These are phyloP conservation scores for Equus quagga DNA, from an alignment of 2,113 vertebrate genomes.

Conservation along the genomic window DNA sequence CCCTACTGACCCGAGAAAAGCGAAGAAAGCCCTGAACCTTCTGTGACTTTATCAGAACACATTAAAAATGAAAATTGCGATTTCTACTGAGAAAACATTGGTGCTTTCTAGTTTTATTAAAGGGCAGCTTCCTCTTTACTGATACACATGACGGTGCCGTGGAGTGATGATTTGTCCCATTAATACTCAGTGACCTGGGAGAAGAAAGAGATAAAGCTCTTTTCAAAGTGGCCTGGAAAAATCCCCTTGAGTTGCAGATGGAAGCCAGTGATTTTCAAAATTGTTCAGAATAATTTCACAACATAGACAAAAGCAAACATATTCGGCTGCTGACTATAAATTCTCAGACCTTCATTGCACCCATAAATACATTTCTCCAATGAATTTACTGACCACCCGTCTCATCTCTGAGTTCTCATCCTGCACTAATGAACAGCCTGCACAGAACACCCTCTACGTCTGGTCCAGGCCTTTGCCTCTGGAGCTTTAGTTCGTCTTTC, in stretches of 20 bases:
- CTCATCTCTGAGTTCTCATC: not conserved
- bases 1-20: not conserved
- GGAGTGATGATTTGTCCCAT: not conserved
- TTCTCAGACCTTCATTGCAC: not conserved
- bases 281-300: slow-evolving; percentile 23
- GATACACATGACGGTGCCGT: not conserved
- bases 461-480: not conserved
- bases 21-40: not conserved
- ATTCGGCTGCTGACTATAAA: not conserved
- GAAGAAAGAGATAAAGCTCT: slow-evolving; percentile 1
- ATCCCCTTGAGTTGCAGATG: not conserved
- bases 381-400: slow-evolving; percentile 9
- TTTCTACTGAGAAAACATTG: slow-evolving; percentile 51
- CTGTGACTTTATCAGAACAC: not conserved
- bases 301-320: slow-evolving; percentile 10
- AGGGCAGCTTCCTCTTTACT: not conserved
- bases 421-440: not conserved
- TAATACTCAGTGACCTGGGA: not conserved
- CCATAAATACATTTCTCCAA: not conserved
- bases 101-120: slow-evolving; percentile 42
- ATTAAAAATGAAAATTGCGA: slow-evolving; percentile 28
- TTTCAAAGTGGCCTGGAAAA: not conserved
- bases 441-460: slow-evolving; percentile 1
- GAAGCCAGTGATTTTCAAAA: slow-evolving; percentile 34
- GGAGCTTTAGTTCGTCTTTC: not conserved